Conservation (phyloP, 2,797 vertebrate genomes). For the Adrianichthys oophorus region DNA sequence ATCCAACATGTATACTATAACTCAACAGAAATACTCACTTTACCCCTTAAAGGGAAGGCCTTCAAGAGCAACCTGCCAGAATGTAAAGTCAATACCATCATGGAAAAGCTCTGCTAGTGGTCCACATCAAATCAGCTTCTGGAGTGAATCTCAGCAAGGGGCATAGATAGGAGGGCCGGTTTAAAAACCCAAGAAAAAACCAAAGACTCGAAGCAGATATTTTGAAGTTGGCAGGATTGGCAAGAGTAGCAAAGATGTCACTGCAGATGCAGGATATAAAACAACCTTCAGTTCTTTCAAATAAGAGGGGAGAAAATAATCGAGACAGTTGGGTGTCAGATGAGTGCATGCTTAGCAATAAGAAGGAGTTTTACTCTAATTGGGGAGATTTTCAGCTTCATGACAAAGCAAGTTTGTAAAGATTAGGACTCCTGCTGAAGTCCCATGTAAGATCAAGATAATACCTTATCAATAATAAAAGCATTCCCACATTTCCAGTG, state of each 20-base stretch:
- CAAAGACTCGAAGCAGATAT: slow-evolving; percentile 47
- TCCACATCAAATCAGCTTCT: slow-evolving; percentile 62
- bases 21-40: slow-evolving; percentile 45
- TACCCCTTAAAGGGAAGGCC: slow-evolving; percentile 60
- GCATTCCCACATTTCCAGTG: no score
- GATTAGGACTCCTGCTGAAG: slow-evolving; percentile 59
- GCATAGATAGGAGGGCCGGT: slow-evolving; percentile 38
- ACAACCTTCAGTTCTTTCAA: slow-evolving; percentile 13
- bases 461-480: no score
- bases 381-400: slow-evolving; percentile 55
- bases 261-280: slow-evolving; percentile 42
- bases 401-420: slow-evolving; percentile 58
- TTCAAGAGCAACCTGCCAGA: slow-evolving; percentile 68
- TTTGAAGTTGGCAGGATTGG: slow-evolving; percentile 46
- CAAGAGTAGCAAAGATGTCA: slow-evolving; percentile 53
- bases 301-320: slow-evolving; percentile 10
- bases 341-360: slow-evolving; percentile 59
- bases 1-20: slow-evolving; percentile 25
- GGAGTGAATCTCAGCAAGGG: slow-evolving; percentile 54
- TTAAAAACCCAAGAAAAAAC: slow-evolving; percentile 55
- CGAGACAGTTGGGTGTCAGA: slow-evolving; percentile 50
- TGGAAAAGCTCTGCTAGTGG: slow-evolving; percentile 72
- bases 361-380: slow-evolving; percentile 59
- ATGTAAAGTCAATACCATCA: slow-evolving; percentile 74
- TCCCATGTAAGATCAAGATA: slow-evolving; percentile 42